Evolutionary conservation across 2,113 vertebrate genomes (phyloP), one percentile per base, ranked within the genome.

Genomic region (Actinemys pallida): DNA sequence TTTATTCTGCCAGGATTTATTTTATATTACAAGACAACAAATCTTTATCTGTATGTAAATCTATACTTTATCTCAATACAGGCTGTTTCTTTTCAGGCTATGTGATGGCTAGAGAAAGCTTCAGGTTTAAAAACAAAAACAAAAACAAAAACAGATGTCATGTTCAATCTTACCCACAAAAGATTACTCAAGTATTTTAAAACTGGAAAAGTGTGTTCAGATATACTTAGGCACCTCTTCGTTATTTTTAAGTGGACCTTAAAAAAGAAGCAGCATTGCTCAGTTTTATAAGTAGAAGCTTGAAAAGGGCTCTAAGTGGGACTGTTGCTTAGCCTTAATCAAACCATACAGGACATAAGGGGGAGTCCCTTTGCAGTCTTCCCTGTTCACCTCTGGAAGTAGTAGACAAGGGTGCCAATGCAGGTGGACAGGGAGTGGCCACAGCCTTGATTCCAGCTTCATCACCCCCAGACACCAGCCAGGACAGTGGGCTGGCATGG

Each of bases 381-480:
- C 88, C 87, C 27, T 49, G 82, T 52, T 84, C 0, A 31, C 0
- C 0, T 16, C 83, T 39, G 69, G 88, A 47, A 87, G 12, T 94
- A 92, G 82, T 82, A 94, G 52, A 80, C 69, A 93, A n/a, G 31
- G 20, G 11, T 76, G 69, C 54, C 91, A 89, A 0, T 0, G 35
- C 84, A 96, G 90, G 87, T 90, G 87, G 87, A 42, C 45, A 11
- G 45, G 59, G n/a, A 90, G 82, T 2, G 17, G 76, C 29, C 56
- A 80, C 65, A 93, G 65, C 19, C 50, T 25, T 52, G 13, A 89
- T 76, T 85, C 1, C 59, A 89, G 56, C 59, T 24, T 76, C 59
- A n/a, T 50, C 75, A 94, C 65, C 93, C 86, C 83, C 86, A 93
- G 75, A 88, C 65, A 16, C 79, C 90, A 92, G 83, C 59, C 94